Percentiles rank a stretch among this genome's conserved stretches.
phyloP scores from a whole-genome alignment of 2,888 invertebrate species.

The Amiota minor region DNA sequence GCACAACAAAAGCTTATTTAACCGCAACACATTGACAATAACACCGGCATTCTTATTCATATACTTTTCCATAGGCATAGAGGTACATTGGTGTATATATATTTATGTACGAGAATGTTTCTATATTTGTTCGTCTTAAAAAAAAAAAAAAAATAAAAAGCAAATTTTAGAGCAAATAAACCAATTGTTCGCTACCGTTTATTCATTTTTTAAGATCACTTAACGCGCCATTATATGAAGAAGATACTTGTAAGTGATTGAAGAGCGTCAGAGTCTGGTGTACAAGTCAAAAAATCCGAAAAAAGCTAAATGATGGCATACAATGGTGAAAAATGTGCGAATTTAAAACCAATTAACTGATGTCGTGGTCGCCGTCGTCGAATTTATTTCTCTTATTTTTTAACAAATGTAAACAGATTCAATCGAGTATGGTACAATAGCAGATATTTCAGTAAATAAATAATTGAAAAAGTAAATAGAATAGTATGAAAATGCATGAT shows the following conservation, averaged over 20 bases:
- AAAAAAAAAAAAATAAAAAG: neutral
- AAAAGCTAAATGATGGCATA: neutral
- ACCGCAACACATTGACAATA: too few relatives aligned
- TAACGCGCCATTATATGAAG: conserved; percentile 19
- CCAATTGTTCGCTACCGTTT: neutral
- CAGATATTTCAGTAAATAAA: conserved; percentile 8
- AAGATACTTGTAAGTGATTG: neutral
- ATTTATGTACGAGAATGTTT: neutral
- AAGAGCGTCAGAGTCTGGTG: too few relatives aligned
- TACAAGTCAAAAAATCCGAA: too few relatives aligned
- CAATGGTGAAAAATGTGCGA: conserved; percentile 8
- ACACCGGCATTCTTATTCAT: too few relatives aligned
- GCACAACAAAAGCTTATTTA: too few relatives aligned
- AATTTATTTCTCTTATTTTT: too few relatives aligned
- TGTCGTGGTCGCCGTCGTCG: too few relatives aligned
- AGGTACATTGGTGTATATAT: too few relatives aligned
- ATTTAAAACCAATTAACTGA: conserved; percentile 21
- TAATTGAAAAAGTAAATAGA: neutral
- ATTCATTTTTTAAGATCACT: conserved; percentile 19
- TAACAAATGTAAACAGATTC: neutral
- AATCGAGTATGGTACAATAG: neutral
- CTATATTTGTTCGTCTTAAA: neutral
- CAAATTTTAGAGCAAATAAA: conserved; percentile 4
- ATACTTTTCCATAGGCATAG: too few relatives aligned
- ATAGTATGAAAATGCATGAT: neutral